Conservation (phyloP, 2,888 invertebrate genomes). For the Amiota communis region DNA sequence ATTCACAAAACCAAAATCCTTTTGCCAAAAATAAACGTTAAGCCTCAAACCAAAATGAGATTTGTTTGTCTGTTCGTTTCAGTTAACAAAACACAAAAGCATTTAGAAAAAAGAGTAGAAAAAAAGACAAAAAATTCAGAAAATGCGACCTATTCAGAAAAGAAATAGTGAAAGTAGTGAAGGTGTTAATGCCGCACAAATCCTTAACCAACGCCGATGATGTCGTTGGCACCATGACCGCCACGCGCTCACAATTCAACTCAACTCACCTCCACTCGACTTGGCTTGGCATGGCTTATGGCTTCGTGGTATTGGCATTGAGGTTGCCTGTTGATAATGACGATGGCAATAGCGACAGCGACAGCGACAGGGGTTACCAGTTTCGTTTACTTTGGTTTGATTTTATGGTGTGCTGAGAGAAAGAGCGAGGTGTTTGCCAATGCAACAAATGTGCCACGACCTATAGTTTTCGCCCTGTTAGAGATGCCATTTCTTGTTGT, state of each 20-base stretch:
- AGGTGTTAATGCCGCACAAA: conserved; percentile 28
- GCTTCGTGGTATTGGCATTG: background rate
- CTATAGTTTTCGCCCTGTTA: background rate
- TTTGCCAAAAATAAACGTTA: conserved; percentile 21
- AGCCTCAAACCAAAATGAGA: conserved; percentile 27
- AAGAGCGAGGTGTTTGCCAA: background rate
- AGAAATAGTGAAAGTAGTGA: conserved; percentile 17
- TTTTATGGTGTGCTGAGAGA: background rate
- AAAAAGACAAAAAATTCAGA: background rate
- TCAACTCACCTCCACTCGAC: background rate
- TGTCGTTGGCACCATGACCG: background rate
- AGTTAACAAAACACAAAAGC: background rate
- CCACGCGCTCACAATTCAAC: background rate
- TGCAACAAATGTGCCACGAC: conserved; percentile 20
- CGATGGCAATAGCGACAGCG: background rate
- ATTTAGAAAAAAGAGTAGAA: background rate
- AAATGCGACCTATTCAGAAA: background rate
- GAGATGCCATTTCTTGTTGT: background rate
- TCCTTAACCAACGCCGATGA: conserved; percentile 22
- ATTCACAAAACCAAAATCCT: conserved; percentile 11
- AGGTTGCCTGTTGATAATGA: background rate
- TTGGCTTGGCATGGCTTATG: conserved; percentile 21
- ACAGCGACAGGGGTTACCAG: background rate
- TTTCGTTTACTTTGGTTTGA: conserved; percentile 2
- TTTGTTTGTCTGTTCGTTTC: conserved; percentile 9